Evolutionary conservation across 1,140 invertebrate genomes (phyloP), one percentile per base, ranked within the genome.

Genomic region (Bombus superbus): DNA sequence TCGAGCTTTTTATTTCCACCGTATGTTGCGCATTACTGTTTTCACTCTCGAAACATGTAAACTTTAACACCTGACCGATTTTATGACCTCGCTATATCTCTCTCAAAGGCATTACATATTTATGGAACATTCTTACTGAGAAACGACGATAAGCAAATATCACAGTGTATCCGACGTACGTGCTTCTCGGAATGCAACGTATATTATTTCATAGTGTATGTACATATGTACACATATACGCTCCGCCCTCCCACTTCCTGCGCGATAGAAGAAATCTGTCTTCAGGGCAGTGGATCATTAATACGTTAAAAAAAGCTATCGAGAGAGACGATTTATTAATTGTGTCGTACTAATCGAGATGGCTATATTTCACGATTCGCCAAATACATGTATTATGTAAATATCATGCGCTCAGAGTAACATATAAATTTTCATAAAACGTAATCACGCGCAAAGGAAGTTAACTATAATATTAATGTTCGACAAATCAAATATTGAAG

Each of bases 131-230:
- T 78, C 53, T 59, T 71, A 71, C 53, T n/a, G 32, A 22, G 75
- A 79, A 79, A 79, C n/a, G 75, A 79, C 40, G 75, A 83, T 83
- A 83, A 47, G 74, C 40, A 71, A 84, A 71, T 44, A 79, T 57
- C 66, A 78, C 47, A 47, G 47, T 59, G 38, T 42, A 69, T 69
- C 57, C 74, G 18, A 13, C 22, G 6, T 57, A 68, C 38, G 72
- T 83, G n/a, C 32, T 84, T 84, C 83, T 59, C 38, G 25, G 53
- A 84, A 84, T 79, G 32, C 53, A 84, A 71, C 66, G 75, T 85
- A 81, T 85, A 81, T 80, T 81, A 73, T 78, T 68, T 69, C 64
- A n/a, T 47, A 64, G 40, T 6, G 15, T 13, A 18, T 68, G 42
- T 53, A 53, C 47, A 53, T 53, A 53, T 53, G 47, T 53, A 53